phyloP scores from a whole-genome alignment of 2,113 vertebrate species.

The Chaetorhynchus papuensis region DNA sequence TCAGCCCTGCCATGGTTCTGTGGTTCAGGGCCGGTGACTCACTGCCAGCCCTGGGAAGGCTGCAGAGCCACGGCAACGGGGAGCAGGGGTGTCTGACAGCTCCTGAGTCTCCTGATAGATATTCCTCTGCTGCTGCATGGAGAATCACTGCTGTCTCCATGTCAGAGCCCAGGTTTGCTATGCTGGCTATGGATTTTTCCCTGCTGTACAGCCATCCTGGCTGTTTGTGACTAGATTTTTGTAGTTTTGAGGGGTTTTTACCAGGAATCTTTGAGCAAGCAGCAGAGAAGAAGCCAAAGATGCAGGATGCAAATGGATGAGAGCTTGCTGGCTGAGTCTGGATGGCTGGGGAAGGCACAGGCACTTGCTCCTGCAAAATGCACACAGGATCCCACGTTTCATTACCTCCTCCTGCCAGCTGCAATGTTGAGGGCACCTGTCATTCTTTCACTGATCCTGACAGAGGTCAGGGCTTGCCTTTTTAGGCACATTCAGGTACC shows the following conservation, averaged over 20 bases:
- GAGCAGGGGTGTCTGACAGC: background rate
- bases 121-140: background rate
- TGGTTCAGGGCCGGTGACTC: background rate
- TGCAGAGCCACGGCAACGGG: rapidly evolving
- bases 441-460: background rate
- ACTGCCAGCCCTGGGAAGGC: background rate
- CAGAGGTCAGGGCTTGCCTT: background rate
- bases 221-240: background rate
- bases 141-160: background rate
- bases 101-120: background rate
- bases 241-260: background rate
- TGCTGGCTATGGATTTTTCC: background rate
- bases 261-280: background rate
- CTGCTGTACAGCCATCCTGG: background rate
- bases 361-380: background rate
- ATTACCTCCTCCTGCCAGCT: background rate
- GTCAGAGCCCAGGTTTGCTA: background rate
- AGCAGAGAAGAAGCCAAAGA: background rate
- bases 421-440: background rate
- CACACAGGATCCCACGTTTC: background rate
- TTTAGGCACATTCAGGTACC: background rate
- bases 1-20: background rate
- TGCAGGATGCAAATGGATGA: background rate
- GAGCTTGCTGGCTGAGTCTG: background rate
- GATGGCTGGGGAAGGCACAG: background rate